phyloP scores from a whole-genome alignment of 35 echinoderm and acorn worm species.

The Amphiura filiformis region DNA sequence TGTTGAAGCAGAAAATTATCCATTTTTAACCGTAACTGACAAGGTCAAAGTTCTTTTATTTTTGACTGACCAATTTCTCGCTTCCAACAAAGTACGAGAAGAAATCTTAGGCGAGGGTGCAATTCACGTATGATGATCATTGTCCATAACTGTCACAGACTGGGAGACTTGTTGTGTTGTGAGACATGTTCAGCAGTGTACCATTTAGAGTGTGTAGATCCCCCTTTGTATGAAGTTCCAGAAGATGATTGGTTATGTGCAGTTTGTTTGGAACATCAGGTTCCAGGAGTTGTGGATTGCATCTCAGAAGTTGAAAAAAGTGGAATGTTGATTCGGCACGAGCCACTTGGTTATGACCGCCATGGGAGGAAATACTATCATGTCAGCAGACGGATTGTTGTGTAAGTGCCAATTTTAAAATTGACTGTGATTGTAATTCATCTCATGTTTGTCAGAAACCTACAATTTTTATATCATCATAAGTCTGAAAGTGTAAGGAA shows the following conservation, averaged over 20 bases:
- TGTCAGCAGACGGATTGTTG: constrained; percentile 72
- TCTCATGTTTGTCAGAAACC: no score
- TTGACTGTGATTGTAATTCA: no score
- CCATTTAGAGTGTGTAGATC: constrained; percentile 91
- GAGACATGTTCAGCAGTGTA: constrained; percentile 98
- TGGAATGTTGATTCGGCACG: constrained; percentile 90
- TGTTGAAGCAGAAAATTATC: constrained; percentile 79
- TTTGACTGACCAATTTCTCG: constrained; percentile 91
- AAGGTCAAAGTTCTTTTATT: constrained; percentile 88
- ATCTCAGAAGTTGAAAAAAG: constrained; percentile 95
- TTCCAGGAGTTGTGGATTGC: constrained; percentile 73
- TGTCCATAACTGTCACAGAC: constrained; percentile 81
- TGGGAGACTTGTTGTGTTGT: constrained; percentile 86
- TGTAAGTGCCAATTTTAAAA: no score
- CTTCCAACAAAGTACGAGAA: constrained; percentile 92
- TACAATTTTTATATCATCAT: no score
- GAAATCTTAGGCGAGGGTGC: constrained; percentile 97
- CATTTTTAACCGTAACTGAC: constrained; percentile 66
- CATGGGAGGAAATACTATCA: constrained; percentile 93
- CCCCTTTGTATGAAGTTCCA: constrained; percentile 82
- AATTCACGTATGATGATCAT: constrained; percentile 97
- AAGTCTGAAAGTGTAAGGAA: no score
- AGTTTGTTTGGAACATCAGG: constrained; percentile 76
- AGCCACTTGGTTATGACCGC: constrained; percentile 81
- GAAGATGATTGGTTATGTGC: constrained; percentile 96